These are phyloP conservation scores for Perca schrenkii DNA, from an alignment of 2,113 vertebrate genomes.

Conservation along the genomic window DNA sequence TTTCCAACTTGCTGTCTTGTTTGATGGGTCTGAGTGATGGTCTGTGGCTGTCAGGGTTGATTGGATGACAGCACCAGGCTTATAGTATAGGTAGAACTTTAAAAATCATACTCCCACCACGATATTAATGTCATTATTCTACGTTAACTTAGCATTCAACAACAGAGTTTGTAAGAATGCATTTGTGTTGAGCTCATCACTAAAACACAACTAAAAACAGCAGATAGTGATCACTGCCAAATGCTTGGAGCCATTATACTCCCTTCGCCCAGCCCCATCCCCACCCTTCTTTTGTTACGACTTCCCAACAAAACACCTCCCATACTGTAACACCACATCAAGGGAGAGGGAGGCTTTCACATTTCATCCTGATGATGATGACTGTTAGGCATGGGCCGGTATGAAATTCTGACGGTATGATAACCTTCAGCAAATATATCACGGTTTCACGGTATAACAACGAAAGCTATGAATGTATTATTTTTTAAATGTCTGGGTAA, in stretches of 20 bases:
- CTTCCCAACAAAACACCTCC: conserved; percentile 37
- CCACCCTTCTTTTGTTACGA: conserved; percentile 19
- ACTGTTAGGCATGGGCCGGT: too few relatives aligned
- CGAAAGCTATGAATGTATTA: too few relatives aligned
- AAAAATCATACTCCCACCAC: too few relatives aligned
- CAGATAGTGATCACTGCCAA: conserved; percentile 10
- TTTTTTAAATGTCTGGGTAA: too few relatives aligned
- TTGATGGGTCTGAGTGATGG: too few relatives aligned
- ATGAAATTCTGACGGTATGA: too few relatives aligned
- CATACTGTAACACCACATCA: conserved; percentile 44
- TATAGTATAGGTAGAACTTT: background rate
- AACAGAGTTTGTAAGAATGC: background rate
- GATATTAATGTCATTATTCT: background rate
- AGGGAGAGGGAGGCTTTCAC: conserved; percentile 29
- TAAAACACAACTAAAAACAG: background rate
- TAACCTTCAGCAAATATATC: too few relatives aligned
- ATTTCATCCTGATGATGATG: conserved; percentile 30
- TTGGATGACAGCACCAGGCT: too few relatives aligned
- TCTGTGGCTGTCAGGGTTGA: too few relatives aligned
- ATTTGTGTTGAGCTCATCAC: background rate
- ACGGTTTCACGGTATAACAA: too few relatives aligned
- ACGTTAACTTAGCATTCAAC: background rate
- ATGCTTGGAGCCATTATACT: background rate
- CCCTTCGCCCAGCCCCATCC: background rate
- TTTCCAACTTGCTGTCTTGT: too few relatives aligned